Evolutionary conservation across 2,888 invertebrate genomes (phyloP).

Genomic region (Chalcosyrphus nemorum): DNA sequence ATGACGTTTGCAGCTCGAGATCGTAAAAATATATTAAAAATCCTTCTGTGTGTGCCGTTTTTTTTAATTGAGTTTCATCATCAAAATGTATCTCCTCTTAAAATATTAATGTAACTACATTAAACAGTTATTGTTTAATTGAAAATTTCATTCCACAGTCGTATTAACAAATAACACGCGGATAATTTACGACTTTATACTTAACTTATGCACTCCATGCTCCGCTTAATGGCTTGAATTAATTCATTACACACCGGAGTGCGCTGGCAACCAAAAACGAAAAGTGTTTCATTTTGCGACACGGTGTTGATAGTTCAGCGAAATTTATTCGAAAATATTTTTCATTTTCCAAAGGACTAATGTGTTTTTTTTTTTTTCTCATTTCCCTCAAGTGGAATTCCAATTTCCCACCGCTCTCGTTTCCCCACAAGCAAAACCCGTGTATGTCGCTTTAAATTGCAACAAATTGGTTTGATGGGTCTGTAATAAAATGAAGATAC

Average conservation of each 20-base stretch:
- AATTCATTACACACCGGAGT: conserved; percentile 43
- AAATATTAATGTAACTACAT: too few species aligned
- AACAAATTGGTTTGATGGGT: conserved; percentile 69
- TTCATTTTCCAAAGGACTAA: conserved; percentile 40
- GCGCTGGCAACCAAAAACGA: conserved; percentile 7
- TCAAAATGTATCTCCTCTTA: neutral
- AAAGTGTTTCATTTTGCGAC: conserved; percentile 34
- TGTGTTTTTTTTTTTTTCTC: conserved; percentile 35
- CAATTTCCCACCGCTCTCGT: conserved; percentile 49
- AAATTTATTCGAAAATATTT: conserved; percentile 56
- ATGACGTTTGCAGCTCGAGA: too few species aligned
- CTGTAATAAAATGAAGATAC: conserved; percentile 42
- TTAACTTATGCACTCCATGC: conserved; percentile 15
- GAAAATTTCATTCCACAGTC: neutral
- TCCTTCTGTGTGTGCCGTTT: too few species aligned
- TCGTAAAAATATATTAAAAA: too few species aligned
- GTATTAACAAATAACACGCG: conserved; percentile 26
- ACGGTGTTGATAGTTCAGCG: conserved; percentile 1
- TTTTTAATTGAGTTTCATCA: too few species aligned
- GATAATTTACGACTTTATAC: conserved; percentile 26
- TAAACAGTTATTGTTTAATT: conserved; percentile 1
- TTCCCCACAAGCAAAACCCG: neutral
- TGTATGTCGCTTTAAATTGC: conserved; percentile 51
- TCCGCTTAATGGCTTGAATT: conserved; percentile 52
- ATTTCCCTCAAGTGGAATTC: conserved; percentile 57